A percentile compares a stretch with the other conserved stretches of the same genome.
These are phyloP conservation scores for Semotilus atromaculatus DNA, from an alignment of 2,797 vertebrate genomes.

Conservation along the genomic window DNA sequence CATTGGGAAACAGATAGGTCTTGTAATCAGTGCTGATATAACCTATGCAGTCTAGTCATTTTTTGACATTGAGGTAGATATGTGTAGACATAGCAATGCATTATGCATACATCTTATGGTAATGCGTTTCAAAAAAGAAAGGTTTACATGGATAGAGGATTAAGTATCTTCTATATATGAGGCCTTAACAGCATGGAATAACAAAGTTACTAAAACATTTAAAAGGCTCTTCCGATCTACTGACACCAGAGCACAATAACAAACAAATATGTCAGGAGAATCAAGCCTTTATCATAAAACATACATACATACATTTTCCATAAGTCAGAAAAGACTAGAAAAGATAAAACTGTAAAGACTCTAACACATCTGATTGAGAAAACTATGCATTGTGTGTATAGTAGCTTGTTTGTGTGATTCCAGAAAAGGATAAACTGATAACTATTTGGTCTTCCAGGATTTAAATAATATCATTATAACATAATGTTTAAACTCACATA, in stretches of 20 bases:
- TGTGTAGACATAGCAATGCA: conserved; percentile 68
- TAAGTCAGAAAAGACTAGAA: background rate
- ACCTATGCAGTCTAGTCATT: conserved; percentile 43
- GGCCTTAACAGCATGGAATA: background rate
- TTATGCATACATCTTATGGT: conserved; percentile 65
- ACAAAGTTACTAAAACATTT: conserved; percentile 10
- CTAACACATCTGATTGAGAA: background rate
- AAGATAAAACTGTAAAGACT: background rate
- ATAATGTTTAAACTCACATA: background rate
- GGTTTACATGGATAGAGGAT: conserved; percentile 5
- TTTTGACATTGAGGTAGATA: conserved; percentile 66
- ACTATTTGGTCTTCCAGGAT: conserved; percentile 2
- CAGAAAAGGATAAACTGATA: background rate
- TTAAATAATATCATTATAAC: background rate
- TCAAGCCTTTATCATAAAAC: background rate
- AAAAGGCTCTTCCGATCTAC: background rate
- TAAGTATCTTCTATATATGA: background rate
- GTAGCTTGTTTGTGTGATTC: background rate
- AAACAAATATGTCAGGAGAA: background rate
- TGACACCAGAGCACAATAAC: background rate
- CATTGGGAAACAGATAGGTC: conserved; percentile 1
- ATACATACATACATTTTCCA: background rate
- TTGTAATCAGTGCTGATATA: conserved; percentile 4
- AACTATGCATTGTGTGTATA: background rate
- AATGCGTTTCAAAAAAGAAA: conserved; percentile 3